These are phyloP conservation scores for Drosophila leontia DNA, from an alignment of 1,140 invertebrate genomes.

Conservation along the genomic window DNA sequence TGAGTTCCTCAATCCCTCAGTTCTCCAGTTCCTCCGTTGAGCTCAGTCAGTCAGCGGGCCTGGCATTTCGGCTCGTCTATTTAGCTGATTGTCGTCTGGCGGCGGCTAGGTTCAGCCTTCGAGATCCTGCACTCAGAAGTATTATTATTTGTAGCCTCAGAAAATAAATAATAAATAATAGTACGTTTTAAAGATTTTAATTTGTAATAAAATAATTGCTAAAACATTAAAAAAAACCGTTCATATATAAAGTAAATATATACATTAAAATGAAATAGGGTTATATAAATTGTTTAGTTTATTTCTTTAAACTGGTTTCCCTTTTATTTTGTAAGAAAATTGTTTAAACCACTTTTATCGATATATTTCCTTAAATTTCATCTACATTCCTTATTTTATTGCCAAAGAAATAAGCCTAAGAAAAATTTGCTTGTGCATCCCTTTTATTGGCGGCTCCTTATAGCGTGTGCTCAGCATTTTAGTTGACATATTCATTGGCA, in stretches of 20 bases:
- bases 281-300: too few species aligned
- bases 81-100: constrained; percentile 72
- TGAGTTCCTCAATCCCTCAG: neutral
- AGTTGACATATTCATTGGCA: constrained; percentile 82
- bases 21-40: neutral
- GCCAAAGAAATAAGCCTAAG: neutral
- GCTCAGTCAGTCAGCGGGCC: constrained; percentile 43
- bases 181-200: neutral
- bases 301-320: neutral
- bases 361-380: neutral
- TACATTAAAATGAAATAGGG: too few species aligned
- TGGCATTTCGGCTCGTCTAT: constrained; percentile 67
- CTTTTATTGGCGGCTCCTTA: neutral
- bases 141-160: too few species aligned
- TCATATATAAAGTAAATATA: too few species aligned
- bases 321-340: neutral
- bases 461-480: constrained; percentile 60
- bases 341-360: neutral
- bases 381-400: neutral
- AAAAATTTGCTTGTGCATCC: neutral
- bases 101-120: neutral
- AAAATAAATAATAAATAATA: neutral
- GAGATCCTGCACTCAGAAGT: neutral
- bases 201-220: neutral
- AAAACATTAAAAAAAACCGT: neutral